Base-by-base conservation (phyloP, 2,888 invertebrate genomes). In the Rhagonycha lutea region DNA sequence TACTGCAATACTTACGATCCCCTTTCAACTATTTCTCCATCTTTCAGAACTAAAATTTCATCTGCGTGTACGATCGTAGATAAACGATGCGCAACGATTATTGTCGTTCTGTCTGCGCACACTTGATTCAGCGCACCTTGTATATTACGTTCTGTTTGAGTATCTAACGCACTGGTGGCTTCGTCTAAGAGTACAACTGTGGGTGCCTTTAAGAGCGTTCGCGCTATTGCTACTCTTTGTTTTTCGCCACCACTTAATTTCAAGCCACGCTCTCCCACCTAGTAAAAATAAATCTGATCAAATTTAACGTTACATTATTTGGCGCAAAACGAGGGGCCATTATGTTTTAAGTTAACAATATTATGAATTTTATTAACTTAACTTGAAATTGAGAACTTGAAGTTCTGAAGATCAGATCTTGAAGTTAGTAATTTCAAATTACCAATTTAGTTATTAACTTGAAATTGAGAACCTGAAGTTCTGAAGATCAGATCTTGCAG, bases 201-300 rank as follows among this genome's bases (percentile, higher is more conserved):
- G 0, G 98, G 98, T 3, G 96, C 91, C 87, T 99, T 99, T 24
- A 99, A 90, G 24, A 99, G 90, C 0, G 98, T 98, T 79, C 99
- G 90, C 0, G 99, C 99, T 79, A 99, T 99, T 0, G 98, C 99
- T 74, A 99, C 96, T 80, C 98, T 91, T 87, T 99, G 99, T 85
- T 99, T 99, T 86, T 99, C 99, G 2, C 99, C 99, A 2, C 99
- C 99, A 86, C 98, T 98, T 77, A 99, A 89, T 79, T 98, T 93
- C 75, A 99, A 88, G 5, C 99, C 99, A 85, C 99, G 90, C 88
- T 99, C 99, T 7, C 99, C 99, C 18, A 99, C 96, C 92, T 94
- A 78, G 2, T 79, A 72, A 76, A 73, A n/a, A 72, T 23, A 62
- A 28, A 69, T 72, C 63, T 28, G 77, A 24, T 63, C 14, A 68